Base-by-base conservation (phyloP, 2,888 invertebrate genomes). In the Aleiodes testaceus region DNA sequence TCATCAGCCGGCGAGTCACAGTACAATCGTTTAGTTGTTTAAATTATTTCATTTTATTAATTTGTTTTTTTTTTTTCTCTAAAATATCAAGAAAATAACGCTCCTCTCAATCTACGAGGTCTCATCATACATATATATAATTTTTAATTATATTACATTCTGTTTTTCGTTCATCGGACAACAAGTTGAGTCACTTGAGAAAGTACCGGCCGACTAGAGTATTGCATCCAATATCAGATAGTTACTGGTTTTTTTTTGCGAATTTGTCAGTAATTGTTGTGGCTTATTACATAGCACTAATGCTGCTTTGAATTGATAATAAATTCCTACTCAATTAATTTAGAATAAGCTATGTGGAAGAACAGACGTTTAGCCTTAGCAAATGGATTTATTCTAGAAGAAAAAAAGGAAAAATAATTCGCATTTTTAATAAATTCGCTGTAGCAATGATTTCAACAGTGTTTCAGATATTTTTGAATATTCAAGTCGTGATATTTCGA, bases 301-400 rank as follows among this genome's bases (percentile, higher is more conserved):
- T 44, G 6, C n/a, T 63, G 44, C 44, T 3, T 44, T 63, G 18
- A 44, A 4, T 18, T 63, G 20, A 63, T 63, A 44, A 45, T 22
- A 42, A 66, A 70, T 69, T 73, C 68, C 75, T 77, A 76, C 69
- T 76, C 74, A 78, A 75, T 76, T 78, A 79, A 72, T 79, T 79
- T 82, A 85, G 80, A 83, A 84, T 84, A 82, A 83, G 79, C 82
- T 85, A 82, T 82, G 78, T 82, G 85, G 86, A 86, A 85, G 85
- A 86, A 81, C 85, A 80, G 80, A 84, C 79, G 79, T 82, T 84
- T 81, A 83, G 82, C 85, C 84, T 75, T 80, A 82, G 80, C 82
- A 73, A 84, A 84, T 78, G 74, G 75, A 80, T 44, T 63, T 63
- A 80, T 67, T 70, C 69, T 66, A 66, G 4, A 44, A 44, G n/a